These are phyloP conservation scores for Perca fluviatilis DNA, from an alignment of 2,113 vertebrate genomes.

Conservation along the genomic window DNA sequence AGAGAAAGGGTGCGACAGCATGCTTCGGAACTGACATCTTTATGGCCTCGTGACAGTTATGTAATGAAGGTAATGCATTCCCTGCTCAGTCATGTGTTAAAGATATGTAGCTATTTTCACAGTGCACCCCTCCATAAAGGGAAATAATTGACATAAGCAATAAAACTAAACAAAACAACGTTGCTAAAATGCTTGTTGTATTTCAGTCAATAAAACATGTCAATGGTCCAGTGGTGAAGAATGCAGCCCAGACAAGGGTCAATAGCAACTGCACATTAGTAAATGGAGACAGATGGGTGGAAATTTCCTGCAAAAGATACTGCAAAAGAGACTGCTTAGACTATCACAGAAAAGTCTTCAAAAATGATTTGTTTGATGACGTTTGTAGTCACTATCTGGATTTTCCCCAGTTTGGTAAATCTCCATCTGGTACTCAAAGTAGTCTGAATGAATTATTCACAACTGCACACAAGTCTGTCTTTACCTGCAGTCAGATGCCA, in stretches of 20 bases:
- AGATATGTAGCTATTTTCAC: conserved; percentile 34
- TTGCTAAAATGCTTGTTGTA: conserved; percentile 17
- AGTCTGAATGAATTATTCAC: conserved; percentile 36
- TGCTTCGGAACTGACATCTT: conserved; percentile 40
- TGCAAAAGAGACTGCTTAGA: neutral
- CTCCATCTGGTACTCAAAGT: conserved; percentile 19
- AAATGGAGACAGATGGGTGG: conserved; percentile 32
- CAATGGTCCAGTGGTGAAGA: conserved; percentile 26
- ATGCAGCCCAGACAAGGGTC: conserved; percentile 25
- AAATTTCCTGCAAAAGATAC: neutral
- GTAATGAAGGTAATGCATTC: conserved; percentile 62
- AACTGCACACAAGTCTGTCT: conserved; percentile 2
- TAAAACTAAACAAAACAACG: conserved; percentile 33
- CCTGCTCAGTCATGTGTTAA: conserved; percentile 39
- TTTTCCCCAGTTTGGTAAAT: conserved; percentile 17
- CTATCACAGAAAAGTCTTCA: neutral
- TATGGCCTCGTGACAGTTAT: conserved; percentile 63
- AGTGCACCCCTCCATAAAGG: neutral
- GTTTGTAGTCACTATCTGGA: neutral
- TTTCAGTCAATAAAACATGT: conserved; percentile 52
- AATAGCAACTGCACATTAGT: conserved; percentile 24
- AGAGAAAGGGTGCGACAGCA: conserved; percentile 12
- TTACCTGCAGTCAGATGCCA: conserved; percentile 30
- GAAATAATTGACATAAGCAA: conserved; percentile 34
- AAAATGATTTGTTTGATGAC: neutral